A percentile compares a stretch with the other conserved stretches of the same genome.
Conservation (phyloP, 2,113 vertebrate genomes). For the Dicerorhinus sumatrensis region DNA sequence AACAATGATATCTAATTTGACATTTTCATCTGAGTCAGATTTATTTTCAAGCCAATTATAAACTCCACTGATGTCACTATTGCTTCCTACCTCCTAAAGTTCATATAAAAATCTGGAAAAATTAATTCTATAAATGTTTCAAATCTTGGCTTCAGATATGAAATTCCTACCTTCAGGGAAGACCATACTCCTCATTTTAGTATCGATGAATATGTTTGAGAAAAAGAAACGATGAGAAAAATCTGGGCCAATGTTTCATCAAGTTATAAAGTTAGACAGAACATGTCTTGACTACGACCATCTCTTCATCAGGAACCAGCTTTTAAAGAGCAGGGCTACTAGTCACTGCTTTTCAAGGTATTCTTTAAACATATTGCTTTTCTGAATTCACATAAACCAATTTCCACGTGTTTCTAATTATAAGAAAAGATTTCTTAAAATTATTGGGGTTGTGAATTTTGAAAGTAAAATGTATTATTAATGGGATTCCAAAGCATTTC, state of each 20-base stretch:
- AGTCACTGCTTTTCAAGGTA: background rate
- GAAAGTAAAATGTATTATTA: conserved; percentile 19
- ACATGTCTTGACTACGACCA: background rate
- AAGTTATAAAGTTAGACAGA: conserved; percentile 19
- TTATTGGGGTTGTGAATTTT: background rate
- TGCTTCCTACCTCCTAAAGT: background rate
- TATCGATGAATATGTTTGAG: background rate
- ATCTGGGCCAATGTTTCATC: background rate
- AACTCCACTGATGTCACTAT: background rate
- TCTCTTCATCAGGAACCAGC: background rate
- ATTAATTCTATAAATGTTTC: conserved; percentile 25
- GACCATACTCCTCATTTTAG: background rate
- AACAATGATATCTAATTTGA: background rate
- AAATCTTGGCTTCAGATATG: background rate
- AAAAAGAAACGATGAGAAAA: conserved; percentile 22
- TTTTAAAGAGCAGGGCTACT: background rate
- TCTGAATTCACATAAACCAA: background rate
- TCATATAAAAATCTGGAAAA: conserved; percentile 21
- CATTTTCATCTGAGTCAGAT: background rate
- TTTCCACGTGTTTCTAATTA: background rate
- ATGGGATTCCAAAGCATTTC: background rate
- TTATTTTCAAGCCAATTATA: conserved; percentile 38
- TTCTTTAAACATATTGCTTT: background rate
- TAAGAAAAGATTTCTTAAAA: conserved; percentile 25
- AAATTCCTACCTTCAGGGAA: background rate